Evolutionary conservation across 2,888 invertebrate genomes (phyloP), one percentile per base, ranked within the genome.

Genomic region (Eremobia ochroleuca): DNA sequence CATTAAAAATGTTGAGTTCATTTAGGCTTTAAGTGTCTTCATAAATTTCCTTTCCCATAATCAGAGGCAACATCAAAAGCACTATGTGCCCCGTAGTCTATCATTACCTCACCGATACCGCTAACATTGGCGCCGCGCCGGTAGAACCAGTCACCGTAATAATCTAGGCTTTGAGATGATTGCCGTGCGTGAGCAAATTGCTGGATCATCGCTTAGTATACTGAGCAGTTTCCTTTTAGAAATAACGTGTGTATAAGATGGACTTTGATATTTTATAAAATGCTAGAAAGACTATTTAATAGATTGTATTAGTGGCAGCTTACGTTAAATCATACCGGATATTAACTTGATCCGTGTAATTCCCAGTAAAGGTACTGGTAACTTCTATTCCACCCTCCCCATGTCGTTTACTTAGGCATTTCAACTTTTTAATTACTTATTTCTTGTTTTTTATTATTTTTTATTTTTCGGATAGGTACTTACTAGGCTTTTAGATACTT

Each of bases 101-200:
- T 72, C 76, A 86, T 86, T 73, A 81, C 9, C 8, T 73, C 46
- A 46, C 73, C 31, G 31, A 40, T 78, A 82, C 86, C 78, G 83
- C 58, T 82, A 74, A 34, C 58, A 71, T 71, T 18, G 71, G 78
- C 67, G 73, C 67, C 73, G 78, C 67, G 73, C 67, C 73, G 46
- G 61, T 64, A 1, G 21, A 37, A 72, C 61, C 65, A 59, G 68
- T 43, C 25, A 40, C 52, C 13, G 43, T 73, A 62, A 82, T 82
- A 66, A 59, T 34, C 70, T 46, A 64, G 68, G 65, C 72, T 69
- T 74, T 62, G 69, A 61, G 37, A 37, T 85, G 43, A 83, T 74
- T 69, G 61, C 73, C 1, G 43, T 40, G 52, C n/a, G 46, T 46
- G 64, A 71, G 65, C n/a, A 74, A 74, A 67, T 77, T 77, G 55